Evolutionary conservation across 2,888 invertebrate species (phyloP).

Genomic region (Celastrina argiolus): DNA sequence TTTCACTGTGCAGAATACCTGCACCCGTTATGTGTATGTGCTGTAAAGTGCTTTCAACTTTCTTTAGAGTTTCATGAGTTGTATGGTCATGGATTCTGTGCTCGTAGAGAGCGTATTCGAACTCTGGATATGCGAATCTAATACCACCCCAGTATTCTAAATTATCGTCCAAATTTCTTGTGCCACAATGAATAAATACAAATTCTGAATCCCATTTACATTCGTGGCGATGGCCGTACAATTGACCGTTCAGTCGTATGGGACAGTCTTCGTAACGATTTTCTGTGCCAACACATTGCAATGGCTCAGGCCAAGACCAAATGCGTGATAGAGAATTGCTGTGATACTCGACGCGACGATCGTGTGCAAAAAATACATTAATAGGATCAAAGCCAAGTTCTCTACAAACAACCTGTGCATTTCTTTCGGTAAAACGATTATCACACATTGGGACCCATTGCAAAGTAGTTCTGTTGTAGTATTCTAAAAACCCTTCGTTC

Average conservation of each 20-base stretch:
- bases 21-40: slow-evolving; percentile 93
- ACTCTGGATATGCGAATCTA: slow-evolving; percentile 92
- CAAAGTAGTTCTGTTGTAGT: slow-evolving; percentile 95
- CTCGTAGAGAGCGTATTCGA: slow-evolving; percentile 90
- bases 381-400: slow-evolving; percentile 93
- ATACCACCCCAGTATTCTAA: slow-evolving; percentile 97
- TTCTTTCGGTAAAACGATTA: slow-evolving; percentile 94
- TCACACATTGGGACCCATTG: slow-evolving; percentile 99
- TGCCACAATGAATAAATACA: slow-evolving; percentile 95
- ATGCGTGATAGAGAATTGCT: slow-evolving; percentile 91
- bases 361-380: slow-evolving; percentile 92
- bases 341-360: slow-evolving; percentile 91
- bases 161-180: slow-evolving; percentile 79
- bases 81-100: slow-evolving; percentile 88
- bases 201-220: slow-evolving; percentile 94
- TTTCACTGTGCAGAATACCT: slow-evolving; percentile 96
- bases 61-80: slow-evolving; percentile 83
- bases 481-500: slow-evolving; percentile 93
- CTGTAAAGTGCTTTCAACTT: slow-evolving; percentile 86
- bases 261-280: slow-evolving; percentile 88
- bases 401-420: slow-evolving; percentile 97
- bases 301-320: slow-evolving; percentile 96
- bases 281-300: slow-evolving; percentile 89
- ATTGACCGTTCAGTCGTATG: slow-evolving; percentile 92
- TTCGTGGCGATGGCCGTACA: slow-evolving; percentile 89